These are phyloP conservation scores for Lymantria dispar DNA, from an alignment of 2,888 invertebrate species.

Conservation along the genomic window DNA sequence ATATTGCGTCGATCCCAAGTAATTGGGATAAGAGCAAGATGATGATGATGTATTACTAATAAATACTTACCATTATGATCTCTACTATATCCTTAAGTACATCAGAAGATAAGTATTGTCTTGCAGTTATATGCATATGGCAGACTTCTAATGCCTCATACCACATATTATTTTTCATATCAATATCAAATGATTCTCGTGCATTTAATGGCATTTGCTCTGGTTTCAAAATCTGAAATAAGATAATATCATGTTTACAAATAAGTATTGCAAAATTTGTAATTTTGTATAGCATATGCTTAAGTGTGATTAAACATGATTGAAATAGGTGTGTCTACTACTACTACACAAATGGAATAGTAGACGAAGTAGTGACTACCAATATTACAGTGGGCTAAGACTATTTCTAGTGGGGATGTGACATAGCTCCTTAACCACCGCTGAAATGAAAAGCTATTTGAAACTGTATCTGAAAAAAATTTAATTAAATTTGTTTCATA, in stretches of 20 bases:
- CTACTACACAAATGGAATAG: too few species aligned
- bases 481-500: too few species aligned
- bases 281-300: neutral
- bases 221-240: conserved; percentile 39
- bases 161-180: conserved; percentile 65
- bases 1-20: too few species aligned
- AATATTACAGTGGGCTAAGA: too few species aligned
- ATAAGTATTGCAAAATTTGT: neutral
- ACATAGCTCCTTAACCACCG: too few species aligned
- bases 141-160: conserved; percentile 69
- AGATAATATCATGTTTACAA: neutral
- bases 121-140: conserved; percentile 50
- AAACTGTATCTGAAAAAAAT: too few species aligned
- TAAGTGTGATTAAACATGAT: neutral
- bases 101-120: conserved; percentile 60
- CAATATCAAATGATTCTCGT: conserved; percentile 61
- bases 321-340: too few species aligned
- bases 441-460: too few species aligned
- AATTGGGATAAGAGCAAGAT: too few species aligned
- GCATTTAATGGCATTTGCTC: conserved; percentile 51
- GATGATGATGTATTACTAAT: too few species aligned
- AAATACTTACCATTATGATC: conserved; percentile 62
- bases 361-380: too few species aligned
- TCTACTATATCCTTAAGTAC: conserved; percentile 64
- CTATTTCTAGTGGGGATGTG: too few species aligned